Conservation (phyloP, 2,113 vertebrate species). For the human region GRCh38 chrX:130185501-130186000, state of each 20-base stretch:
- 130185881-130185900: background rate
- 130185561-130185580: background rate
- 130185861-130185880: background rate
- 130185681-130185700: background rate
- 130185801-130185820: background rate
- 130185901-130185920: background rate
- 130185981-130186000: background rate
- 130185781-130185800: background rate
- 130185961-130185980: slow-evolving; percentile 3
- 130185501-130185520: no score
- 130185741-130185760: slow-evolving; percentile 13
- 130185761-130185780: background rate
- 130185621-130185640: background rate
- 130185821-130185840: background rate
- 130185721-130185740: background rate
- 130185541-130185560: background rate
- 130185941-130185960: background rate
- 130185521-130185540: no score
- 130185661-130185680: background rate
- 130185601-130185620: background rate
- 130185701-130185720: background rate
- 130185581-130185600: background rate
- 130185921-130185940: background rate
- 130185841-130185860: background rate
- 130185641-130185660: background rate